Evolutionary conservation across 2,797 vertebrate genomes (phyloP), one percentile per base, ranked within the genome.

Genomic region (Chiloscyllium punctatum): DNA sequence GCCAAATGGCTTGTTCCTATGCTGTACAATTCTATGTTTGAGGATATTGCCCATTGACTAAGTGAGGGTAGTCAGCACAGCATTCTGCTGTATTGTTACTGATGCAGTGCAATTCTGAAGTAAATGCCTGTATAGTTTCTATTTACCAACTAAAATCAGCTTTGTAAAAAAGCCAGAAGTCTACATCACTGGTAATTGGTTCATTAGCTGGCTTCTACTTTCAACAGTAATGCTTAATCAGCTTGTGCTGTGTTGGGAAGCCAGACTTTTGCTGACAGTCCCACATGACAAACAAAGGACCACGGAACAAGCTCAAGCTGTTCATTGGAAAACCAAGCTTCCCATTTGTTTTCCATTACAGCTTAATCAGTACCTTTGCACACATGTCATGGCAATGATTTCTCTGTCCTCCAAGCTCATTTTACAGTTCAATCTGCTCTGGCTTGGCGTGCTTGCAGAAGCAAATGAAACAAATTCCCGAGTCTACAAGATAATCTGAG

Each of bases 251-350:
- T 18, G 37, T 42, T 72, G 74, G 71, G 42, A 94, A 72, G 27
- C 27, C 30, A 33, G 94, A 16, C 3, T 94, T 66, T 94, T 72
- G 37, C 66, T 71, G 66, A 48, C 30, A 72, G 68, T 72, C 37
- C 69, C 92, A 71, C 42, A 72, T 94, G 92, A 71, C 68, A 53
- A 25, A 77, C 94, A 95, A 95, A 95, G 94, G 25, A n/a, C 62
- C 33, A 92, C 13, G 2, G 23, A 92, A 92, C 90, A 92, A 68
- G 18, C 33, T 92, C 90, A 92, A 92, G 90, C 90, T 92, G 62
- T 92, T 92, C n/a, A 42, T 21, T 37, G n/a, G 90, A 69, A 37
- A 68, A n/a, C 90, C 90, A 69, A 69, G 90, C 87, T 57, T 62
- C 62, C 87, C 57, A 90, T 66, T 66, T 66, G 53, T 90, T 90